Conservation (phyloP, 2,888 invertebrate genomes). For the Xylocampa areola region DNA sequence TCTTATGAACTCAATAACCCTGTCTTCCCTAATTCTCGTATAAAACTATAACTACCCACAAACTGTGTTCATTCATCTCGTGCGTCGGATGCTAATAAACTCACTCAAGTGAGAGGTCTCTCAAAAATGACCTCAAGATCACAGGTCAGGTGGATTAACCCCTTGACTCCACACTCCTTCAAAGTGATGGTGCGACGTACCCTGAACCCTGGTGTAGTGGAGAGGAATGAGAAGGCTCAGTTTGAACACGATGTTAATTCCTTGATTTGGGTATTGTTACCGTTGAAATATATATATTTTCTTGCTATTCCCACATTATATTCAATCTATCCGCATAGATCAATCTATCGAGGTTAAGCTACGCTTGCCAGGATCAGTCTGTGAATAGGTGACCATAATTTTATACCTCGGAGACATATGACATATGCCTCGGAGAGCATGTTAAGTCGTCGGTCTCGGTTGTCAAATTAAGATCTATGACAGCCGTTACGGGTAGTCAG, state of each 20-base stretch:
- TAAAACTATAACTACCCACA: slow-evolving; percentile 56
- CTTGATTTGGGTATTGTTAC: not conserved
- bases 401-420: too few species aligned
- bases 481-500: too few species aligned
- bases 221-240: slow-evolving; percentile 30
- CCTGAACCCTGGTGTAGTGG: slow-evolving; percentile 16
- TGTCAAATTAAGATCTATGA: too few species aligned
- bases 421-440: too few species aligned
- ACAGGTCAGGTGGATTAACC: slow-evolving; percentile 60
- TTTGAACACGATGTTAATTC: not conserved
- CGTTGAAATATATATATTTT: too few species aligned
- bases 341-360: too few species aligned
- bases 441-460: too few species aligned
- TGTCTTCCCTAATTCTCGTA: slow-evolving; percentile 40
- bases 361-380: too few species aligned
- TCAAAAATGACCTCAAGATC: slow-evolving; percentile 62
- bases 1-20: not conserved
- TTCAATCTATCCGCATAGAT: too few species aligned
- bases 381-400: too few species aligned
- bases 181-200: slow-evolving; percentile 37
- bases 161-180: slow-evolving; percentile 59
- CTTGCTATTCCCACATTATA: too few species aligned
- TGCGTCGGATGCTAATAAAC: slow-evolving; percentile 56
- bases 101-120: slow-evolving; percentile 55
- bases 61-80: slow-evolving; percentile 55